These are phyloP conservation scores for Callinectes sapidus DNA, from an alignment of 2,888 invertebrate genomes.

Conservation along the genomic window DNA sequence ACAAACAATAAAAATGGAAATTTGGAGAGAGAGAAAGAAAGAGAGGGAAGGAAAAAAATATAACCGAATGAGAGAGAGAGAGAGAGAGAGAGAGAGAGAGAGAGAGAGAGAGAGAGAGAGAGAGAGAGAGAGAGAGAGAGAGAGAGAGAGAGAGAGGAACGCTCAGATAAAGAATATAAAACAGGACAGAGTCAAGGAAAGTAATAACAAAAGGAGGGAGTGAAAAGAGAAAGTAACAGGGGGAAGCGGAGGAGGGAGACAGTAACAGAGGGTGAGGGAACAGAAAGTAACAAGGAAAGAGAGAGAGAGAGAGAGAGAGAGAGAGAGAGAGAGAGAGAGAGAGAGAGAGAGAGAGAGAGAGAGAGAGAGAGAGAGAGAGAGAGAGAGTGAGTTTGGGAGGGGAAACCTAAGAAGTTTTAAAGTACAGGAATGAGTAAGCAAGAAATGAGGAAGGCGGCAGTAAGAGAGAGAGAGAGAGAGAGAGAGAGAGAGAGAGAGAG, in stretches of 20 bases:
- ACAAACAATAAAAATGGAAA: constrained; percentile 7
- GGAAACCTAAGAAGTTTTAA: too few relatives aligned
- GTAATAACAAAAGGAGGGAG: not conserved
- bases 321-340: constrained; percentile 13
- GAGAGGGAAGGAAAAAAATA: too few relatives aligned
- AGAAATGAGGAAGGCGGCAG: not conserved
- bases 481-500: too few relatives aligned
- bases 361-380: constrained; percentile 25
- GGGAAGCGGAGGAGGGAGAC: not conserved
- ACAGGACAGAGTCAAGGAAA: not conserved
- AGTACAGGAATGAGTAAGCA: too few relatives aligned
- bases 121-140: constrained; percentile 14
- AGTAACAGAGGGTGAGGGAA: not conserved
- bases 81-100: constrained; percentile 20
- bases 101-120: constrained; percentile 25
- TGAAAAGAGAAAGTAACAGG: constrained; percentile 2
- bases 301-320: constrained; percentile 26
- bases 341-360: constrained; percentile 21
- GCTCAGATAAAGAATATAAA: not conserved
- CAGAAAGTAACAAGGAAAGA: not conserved
- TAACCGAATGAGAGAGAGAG: too few relatives aligned
- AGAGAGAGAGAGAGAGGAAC: not conserved
- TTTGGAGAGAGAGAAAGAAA: not conserved
- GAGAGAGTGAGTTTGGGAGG: not conserved
- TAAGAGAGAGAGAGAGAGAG: too few relatives aligned